phyloP scores from a whole-genome alignment of 2,797 vertebrate species.

The Pseudochirops cupreus region DNA sequence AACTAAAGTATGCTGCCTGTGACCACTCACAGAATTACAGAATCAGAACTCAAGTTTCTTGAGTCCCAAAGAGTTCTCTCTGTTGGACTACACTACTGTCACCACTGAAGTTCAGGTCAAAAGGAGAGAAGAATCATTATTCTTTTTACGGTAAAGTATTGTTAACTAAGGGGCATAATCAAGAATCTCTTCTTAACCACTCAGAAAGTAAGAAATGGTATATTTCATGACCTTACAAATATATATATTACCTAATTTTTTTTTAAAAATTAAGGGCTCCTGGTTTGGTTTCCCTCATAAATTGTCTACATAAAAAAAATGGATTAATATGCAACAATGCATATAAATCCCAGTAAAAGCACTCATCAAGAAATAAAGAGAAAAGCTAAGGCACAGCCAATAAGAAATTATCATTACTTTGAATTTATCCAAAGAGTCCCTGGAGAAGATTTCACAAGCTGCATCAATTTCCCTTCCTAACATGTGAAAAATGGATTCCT shows the following conservation, averaged over 20 bases:
- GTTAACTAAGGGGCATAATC: conserved; percentile 27
- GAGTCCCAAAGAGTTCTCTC: conserved; percentile 17
- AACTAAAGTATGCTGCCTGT: background rate
- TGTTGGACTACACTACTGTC: background rate
- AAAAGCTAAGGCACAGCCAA: conserved; percentile 76
- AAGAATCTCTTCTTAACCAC: background rate
- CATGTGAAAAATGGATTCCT: conserved; percentile 89
- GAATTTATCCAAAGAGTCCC: conserved; percentile 90
- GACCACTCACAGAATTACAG: background rate
- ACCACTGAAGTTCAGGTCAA: background rate
- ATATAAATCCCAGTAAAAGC: conserved; percentile 58
- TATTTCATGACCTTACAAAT: background rate
- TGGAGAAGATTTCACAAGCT: conserved; percentile 90
- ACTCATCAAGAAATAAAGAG: conserved; percentile 69
- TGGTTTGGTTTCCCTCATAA: conserved; percentile 40
- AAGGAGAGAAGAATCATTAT: conserved; percentile 2
- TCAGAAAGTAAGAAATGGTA: background rate
- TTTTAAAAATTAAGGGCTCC: conserved; percentile 13
- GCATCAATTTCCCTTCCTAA: conserved; percentile 92
- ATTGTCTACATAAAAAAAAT: conserved; percentile 35
- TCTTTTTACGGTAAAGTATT: conserved; percentile 4
- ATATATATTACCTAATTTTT: conserved; percentile 12
- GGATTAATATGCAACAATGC: conserved; percentile 15
- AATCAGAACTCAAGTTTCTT: conserved; percentile 13
- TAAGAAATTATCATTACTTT: conserved; percentile 89